phyloP scores from a whole-genome alignment of 2,113 vertebrate genomes.

The Dicrurus megarhynchus region DNA sequence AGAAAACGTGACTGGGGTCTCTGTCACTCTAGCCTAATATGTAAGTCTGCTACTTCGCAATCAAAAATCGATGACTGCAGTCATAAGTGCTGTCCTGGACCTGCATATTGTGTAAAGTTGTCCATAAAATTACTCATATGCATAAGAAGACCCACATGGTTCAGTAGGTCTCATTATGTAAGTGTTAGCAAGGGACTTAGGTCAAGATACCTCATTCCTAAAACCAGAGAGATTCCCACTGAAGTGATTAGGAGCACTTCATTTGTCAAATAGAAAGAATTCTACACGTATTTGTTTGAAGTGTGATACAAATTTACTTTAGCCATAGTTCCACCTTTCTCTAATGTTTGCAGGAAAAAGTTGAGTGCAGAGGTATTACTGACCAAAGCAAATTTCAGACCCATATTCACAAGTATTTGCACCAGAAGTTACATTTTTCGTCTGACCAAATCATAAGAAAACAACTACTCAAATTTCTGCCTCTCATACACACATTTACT shows the following conservation, averaged over 20 bases:
- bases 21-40: background rate
- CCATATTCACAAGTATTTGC: background rate
- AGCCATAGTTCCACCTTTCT: background rate
- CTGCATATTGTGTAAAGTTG: background rate
- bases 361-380: background rate
- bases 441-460: background rate
- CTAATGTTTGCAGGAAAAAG: background rate
- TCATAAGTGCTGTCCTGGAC: background rate
- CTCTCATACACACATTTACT: background rate
- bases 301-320: background rate
- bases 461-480: background rate
- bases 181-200: slow-evolving; percentile 2
- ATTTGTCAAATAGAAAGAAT: slow-evolving; percentile 8
- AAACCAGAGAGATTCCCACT: slow-evolving; percentile 14
- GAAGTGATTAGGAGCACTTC: slow-evolving; percentile 23
- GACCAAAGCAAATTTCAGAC: background rate
- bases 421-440: background rate
- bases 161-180: background rate
- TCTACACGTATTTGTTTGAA: slow-evolving; percentile 43
- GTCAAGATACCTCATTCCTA: slow-evolving; percentile 44
- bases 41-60: background rate
- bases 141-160: slow-evolving; percentile 24
- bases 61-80: background rate
- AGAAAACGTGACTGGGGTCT: background rate
- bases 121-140: slow-evolving; percentile 13